A percentile compares a stretch with the other conserved stretches of the same genome.
Conservation (phyloP, 2,888 invertebrate genomes). For the Sepioteuthis lessoniana region DNA sequence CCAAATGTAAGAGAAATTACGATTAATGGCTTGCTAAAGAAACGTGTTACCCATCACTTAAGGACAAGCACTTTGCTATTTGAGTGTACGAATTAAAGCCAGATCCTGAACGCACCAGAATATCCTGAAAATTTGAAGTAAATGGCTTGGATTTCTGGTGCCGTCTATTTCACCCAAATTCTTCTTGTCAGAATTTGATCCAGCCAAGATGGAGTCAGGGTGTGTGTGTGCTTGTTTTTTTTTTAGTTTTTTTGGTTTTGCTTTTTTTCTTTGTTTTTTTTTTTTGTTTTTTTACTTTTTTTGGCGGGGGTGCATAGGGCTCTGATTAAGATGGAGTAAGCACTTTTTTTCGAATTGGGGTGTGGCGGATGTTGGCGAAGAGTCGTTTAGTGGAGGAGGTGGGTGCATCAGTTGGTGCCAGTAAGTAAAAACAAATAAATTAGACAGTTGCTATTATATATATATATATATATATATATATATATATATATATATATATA, state of each 20-base stretch:
- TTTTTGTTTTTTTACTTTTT: too few relatives aligned
- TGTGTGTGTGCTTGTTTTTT: too few relatives aligned
- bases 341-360: too few relatives aligned
- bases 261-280: too few relatives aligned
- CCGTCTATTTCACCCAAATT: not conserved
- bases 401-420: not conserved
- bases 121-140: not conserved
- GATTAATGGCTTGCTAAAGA: not conserved
- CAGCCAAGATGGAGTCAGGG: not conserved
- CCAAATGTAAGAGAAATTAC: too few relatives aligned
- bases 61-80: not conserved
- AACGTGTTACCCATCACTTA: not conserved
- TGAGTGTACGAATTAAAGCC: not conserved
- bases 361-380: not conserved
- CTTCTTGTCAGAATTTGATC: not conserved
- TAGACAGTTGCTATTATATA: not conserved
- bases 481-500: too few relatives aligned
- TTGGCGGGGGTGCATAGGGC: too few relatives aligned
- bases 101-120: not conserved
- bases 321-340: too few relatives aligned
- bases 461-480: too few relatives aligned
- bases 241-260: too few relatives aligned
- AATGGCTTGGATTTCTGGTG: not conserved
- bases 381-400: too few relatives aligned
- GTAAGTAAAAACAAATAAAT: not conserved